A percentile compares a stretch with the other conserved stretches of the same genome.
Conservation (phyloP, 1,140 invertebrate species). For the Sitobion miscanthi region DNA sequence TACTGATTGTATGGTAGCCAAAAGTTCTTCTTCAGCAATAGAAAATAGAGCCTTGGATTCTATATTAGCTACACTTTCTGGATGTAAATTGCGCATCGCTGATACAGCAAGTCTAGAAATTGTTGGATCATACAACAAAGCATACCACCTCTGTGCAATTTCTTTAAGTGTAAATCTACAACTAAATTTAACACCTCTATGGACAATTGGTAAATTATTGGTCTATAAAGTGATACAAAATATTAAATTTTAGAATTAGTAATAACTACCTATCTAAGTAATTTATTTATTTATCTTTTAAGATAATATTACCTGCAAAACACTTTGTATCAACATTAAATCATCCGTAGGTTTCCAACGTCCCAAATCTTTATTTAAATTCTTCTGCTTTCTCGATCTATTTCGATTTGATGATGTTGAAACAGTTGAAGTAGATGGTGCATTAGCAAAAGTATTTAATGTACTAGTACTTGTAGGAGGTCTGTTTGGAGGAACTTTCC, state of each 20-base stretch:
- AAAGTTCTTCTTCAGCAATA: conserved; percentile 84
- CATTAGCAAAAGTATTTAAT: background rate
- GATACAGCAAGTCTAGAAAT: conserved; percentile 85
- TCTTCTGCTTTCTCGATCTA: conserved; percentile 47
- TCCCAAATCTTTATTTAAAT: conserved; percentile 77
- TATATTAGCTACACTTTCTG: conserved; percentile 84
- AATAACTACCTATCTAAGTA: background rate
- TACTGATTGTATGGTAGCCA: conserved; percentile 84
- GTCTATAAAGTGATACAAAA: conserved; percentile 68
- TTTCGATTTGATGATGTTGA: conserved; percentile 38
- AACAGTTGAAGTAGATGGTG: conserved; percentile 32
- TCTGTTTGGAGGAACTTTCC: conserved; percentile 42
- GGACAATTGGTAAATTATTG: conserved; percentile 85
- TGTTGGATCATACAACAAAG: conserved; percentile 88
- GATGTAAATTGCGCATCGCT: conserved; percentile 92
- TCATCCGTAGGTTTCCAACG: conserved; percentile 98
- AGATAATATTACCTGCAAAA: conserved; percentile 78
- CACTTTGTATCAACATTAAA: conserved; percentile 88
- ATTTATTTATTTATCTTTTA: background rate
- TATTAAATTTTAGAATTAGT: background rate
- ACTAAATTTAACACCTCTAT: conserved; percentile 93
- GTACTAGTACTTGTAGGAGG: background rate
- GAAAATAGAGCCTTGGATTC: conserved; percentile 90
- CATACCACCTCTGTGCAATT: conserved; percentile 95
- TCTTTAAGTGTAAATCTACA: conserved; percentile 93